Evolutionary conservation across 2,888 invertebrate genomes (phyloP), one percentile per base, ranked within the genome.

Genomic region (Geotrupes spiniger): DNA sequence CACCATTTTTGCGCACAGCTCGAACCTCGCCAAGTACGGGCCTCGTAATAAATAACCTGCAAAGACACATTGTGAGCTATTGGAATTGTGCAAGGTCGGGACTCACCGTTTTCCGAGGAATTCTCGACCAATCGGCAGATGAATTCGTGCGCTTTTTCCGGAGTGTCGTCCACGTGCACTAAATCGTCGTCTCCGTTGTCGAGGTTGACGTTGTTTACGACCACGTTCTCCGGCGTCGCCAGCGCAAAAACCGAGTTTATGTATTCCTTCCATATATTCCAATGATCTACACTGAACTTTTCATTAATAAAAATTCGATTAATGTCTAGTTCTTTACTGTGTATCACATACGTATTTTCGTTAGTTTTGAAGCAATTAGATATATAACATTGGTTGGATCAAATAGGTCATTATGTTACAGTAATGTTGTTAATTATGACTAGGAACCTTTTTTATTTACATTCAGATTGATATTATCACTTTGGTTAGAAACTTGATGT

Each of bases 21-120:
- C 90, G 53, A 95, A 75, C 21, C 87, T 80, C 3, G 92, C 93
- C 60, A 95, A 76, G 70, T 87, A 89, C 0, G 94, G 92, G 0
- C 92, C 93, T 52, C 94, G 74, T 17, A 85, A 74, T 12, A 76
- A 74, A 52, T 76, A 77, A 12, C 79, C 71, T 70, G 42, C 17
- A 59, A 62, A 36, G 2, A 2, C 12, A 21, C n/a, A 26, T 14
- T n/a, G n/a, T n/a, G n/a, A n/a, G n/a, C n/a, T 21, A 21, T 21
- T 21, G 6, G 3, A 4, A 21, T 21, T 21, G 6, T 21, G 3
- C 3, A 21, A 21, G 4, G 21, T 21, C 38, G 9, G 11, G 27
- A 29, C 52, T 53, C 61, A 70, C 71, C 66, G 49, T 68, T 70
- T 49, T 63, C 66, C n/a, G 65, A 52, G n/a, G 65, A 68, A 46